Conservation (phyloP, 1,140 invertebrate genomes). For the Lithobius niger region DNA sequence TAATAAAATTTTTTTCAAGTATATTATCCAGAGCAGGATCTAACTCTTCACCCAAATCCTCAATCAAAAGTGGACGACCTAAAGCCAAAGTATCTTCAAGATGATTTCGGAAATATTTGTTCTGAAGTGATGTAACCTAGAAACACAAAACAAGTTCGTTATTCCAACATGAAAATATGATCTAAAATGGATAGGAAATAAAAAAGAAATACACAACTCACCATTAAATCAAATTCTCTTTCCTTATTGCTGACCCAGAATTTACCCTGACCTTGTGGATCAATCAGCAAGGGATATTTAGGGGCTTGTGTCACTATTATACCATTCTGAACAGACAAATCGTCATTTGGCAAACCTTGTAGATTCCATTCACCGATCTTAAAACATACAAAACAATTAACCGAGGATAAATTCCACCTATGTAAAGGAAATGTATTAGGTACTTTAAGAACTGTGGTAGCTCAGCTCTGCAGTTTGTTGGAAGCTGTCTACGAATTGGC, state of each 20-base stretch:
- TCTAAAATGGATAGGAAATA: background rate
- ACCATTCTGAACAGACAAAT: conserved; percentile 90
- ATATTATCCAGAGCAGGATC: conserved; percentile 95
- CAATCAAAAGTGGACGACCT: conserved; percentile 80
- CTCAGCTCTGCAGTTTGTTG: too few relatives aligned
- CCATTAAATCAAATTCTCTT: conserved; percentile 69
- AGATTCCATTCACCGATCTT: conserved; percentile 90
- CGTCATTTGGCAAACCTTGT: conserved; percentile 90
- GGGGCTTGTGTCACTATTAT: conserved; percentile 88
- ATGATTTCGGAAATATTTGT: conserved; percentile 92
- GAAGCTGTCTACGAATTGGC: too few relatives aligned
- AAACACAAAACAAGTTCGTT: conserved; percentile 11
- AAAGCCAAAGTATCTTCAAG: conserved; percentile 88
- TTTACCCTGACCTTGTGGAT: conserved; percentile 94
- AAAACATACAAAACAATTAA: too few relatives aligned
- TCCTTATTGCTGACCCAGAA: conserved; percentile 96
- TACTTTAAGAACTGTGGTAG: too few relatives aligned
- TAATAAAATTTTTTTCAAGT: conserved; percentile 94
- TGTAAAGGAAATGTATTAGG: too few relatives aligned
- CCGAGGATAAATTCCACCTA: too few relatives aligned
- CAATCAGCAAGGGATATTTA: conserved; percentile 86
- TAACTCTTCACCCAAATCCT: conserved; percentile 85
- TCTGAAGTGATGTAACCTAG: conserved; percentile 79
- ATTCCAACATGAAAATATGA: background rate
- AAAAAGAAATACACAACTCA: conserved; percentile 18